Percentiles rank a stretch among this genome's conserved stretches.
Conservation (phyloP, 2,797 vertebrate species). For the Pseudopleuronectes americanus region DNA sequence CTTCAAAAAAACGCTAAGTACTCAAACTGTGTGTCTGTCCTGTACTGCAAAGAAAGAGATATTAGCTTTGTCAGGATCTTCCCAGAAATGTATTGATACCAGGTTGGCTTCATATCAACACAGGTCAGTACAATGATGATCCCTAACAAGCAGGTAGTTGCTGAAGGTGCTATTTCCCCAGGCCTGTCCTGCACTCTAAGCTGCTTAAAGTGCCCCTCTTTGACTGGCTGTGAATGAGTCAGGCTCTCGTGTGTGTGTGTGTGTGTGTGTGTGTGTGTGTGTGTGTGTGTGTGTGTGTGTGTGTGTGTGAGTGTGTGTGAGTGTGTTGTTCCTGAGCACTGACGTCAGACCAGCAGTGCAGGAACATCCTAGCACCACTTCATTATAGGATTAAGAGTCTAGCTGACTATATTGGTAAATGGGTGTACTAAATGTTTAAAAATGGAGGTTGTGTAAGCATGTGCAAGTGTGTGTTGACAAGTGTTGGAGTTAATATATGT, state of each 20-base stretch:
- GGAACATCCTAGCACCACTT: conserved; percentile 79
- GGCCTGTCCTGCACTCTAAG: conserved; percentile 37
- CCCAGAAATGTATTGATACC: not conserved
- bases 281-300: not conserved
- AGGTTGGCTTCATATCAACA: not conserved
- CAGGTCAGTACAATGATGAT: not conserved
- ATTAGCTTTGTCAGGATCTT: not conserved
- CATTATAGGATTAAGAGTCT: conserved; percentile 73
- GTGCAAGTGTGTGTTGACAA: conserved; percentile 8
- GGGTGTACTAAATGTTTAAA: not conserved
- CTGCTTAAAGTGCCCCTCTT: conserved; percentile 40
- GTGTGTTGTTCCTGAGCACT: conserved; percentile 32
- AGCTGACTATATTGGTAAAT: conserved; percentile 26
- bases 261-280: conserved; percentile 14
- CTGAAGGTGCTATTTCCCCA: conserved; percentile 11
- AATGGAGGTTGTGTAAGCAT: conserved; percentile 20
- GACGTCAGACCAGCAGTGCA: conserved; percentile 58
- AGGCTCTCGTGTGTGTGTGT: conserved; percentile 1
- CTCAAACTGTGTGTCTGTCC: not conserved
- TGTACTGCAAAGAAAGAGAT: not conserved
- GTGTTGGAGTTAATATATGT: too few species aligned
- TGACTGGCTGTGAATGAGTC: conserved; percentile 45
- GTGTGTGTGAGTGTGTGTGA: not conserved
- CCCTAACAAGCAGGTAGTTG: not conserved
- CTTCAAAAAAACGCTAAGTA: too few species aligned